phyloP scores from a whole-genome alignment of 2,888 invertebrate genomes.

The Amphipyra tragopoginis region DNA sequence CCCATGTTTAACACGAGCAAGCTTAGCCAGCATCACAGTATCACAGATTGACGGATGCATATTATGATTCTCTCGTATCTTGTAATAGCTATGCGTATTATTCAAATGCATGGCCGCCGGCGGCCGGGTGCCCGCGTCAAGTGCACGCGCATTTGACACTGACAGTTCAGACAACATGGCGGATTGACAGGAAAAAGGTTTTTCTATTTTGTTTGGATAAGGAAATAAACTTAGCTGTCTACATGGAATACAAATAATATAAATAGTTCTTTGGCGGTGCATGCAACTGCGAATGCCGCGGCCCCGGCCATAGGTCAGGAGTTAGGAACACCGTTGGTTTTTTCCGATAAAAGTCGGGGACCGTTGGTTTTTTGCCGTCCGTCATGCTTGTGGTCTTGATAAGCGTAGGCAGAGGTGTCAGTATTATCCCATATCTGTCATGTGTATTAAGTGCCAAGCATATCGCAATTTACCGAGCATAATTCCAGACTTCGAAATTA shows the following conservation, averaged over 20 bases:
- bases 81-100: slow-evolving; percentile 68
- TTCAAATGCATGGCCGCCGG: slow-evolving; percentile 72
- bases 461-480: no score
- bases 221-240: not conserved
- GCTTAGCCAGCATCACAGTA: slow-evolving; percentile 6
- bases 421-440: not conserved
- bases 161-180: slow-evolving; percentile 62
- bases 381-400: no score
- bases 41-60: slow-evolving; percentile 50
- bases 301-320: no score
- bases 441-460: no score
- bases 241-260: no score
- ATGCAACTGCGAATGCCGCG: no score
- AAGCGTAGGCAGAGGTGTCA: not conserved
- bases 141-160: slow-evolving; percentile 61
- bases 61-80: slow-evolving; percentile 43
- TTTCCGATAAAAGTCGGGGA: no score
- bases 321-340: no score
- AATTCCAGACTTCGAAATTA: no score
- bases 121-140: slow-evolving; percentile 59
- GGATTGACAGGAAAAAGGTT: slow-evolving; percentile 54
- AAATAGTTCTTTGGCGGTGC: no score
- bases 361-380: no score
- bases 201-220: slow-evolving; percentile 10
- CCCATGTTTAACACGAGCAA: slow-evolving; percentile 22